Evolutionary conservation across 2,888 invertebrate genomes (phyloP).

Genomic region (Crepidodera aurea): DNA sequence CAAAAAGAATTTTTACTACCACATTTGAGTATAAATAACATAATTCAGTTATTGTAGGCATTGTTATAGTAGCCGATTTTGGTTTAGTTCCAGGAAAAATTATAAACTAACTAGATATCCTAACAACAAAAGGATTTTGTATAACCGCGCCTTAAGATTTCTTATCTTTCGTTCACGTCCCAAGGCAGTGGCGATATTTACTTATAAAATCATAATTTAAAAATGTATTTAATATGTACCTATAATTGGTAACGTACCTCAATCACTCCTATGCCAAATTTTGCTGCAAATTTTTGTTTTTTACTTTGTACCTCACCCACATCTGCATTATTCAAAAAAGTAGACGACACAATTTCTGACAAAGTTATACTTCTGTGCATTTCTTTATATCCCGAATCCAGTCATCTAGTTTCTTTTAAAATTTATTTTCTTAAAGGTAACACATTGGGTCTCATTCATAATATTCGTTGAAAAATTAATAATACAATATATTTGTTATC

Average conservation of each 20-base stretch:
- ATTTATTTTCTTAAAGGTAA: background rate
- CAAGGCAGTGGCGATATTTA: background rate
- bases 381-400: background rate
- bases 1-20: too few species aligned
- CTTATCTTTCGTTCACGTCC: background rate
- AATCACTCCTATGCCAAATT: conserved; percentile 42
- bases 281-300: conserved; percentile 35
- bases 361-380: conserved; percentile 33
- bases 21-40: too few species aligned
- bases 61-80: too few species aligned
- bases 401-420: background rate
- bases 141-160: background rate
- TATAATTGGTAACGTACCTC: conserved; percentile 39
- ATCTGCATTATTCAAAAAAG: conserved; percentile 30
- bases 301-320: conserved; percentile 16
- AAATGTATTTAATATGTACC: background rate
- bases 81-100: too few species aligned
- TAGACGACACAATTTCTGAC: conserved; percentile 35
- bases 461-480: background rate
- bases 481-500: conserved; percentile 2
- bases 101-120: too few species aligned
- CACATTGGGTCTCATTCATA: background rate
- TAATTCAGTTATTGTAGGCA: too few species aligned
- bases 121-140: too few species aligned
- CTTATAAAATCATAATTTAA: too few species aligned